These are phyloP conservation scores for Muscicapa striata DNA, from an alignment of 2,797 vertebrate species.

Conservation along the genomic window DNA sequence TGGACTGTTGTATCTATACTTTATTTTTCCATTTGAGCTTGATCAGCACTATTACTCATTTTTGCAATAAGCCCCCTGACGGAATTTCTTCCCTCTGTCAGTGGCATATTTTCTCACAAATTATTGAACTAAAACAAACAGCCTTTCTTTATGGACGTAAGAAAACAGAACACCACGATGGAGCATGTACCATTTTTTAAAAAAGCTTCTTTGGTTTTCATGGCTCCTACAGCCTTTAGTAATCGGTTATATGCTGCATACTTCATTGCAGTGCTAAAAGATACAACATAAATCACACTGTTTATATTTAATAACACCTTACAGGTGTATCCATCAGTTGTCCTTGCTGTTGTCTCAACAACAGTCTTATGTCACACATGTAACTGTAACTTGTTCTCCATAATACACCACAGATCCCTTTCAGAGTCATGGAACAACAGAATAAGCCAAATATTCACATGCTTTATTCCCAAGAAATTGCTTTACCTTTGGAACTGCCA, in stretches of 20 bases:
- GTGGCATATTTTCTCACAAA: neutral
- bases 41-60: neutral
- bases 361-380: rapidly evolving
- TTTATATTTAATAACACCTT: neutral
- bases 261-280: neutral
- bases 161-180: neutral
- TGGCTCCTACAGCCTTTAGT: neutral
- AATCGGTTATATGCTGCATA: neutral
- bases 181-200: neutral
- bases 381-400: neutral
- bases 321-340: neutral
- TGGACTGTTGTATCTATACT: neutral
- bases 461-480: neutral
- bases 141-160: neutral
- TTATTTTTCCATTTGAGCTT: neutral
- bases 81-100: neutral
- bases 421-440: neutral
- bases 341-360: neutral
- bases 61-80: neutral
- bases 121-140: neutral
- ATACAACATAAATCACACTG: neutral
- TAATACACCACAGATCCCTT: neutral
- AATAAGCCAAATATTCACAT: neutral
- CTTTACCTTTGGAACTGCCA: neutral
- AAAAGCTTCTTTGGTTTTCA: neutral